Base-by-base conservation (phyloP, 2,113 vertebrate species). In the Dermatemys mawii region DNA sequence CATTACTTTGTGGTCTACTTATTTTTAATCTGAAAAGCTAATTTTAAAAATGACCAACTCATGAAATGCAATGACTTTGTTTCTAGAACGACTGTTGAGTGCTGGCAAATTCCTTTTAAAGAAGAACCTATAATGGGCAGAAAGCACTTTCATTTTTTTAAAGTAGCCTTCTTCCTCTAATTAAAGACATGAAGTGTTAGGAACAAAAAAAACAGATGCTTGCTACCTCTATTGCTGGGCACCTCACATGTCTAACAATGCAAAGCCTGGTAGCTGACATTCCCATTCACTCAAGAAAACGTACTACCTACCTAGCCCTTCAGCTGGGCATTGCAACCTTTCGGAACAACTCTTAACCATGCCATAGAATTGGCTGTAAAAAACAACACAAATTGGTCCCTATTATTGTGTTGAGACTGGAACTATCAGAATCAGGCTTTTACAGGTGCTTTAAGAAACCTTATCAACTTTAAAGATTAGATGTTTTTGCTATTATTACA, bases 401-500 rank as follows among this genome's bases (percentile, higher is more conserved):
- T 76, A 76, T 76, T 46, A 26, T 22, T 12, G 24, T 27, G 41
- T 57, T 14, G 48, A 24, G 49, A 5, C 48, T 60, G 57, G 67
- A 79, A 49, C 57, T 54, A 29, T 55, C 0, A 2, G 67, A 84
- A 67, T 35, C 44, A 76, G 32, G 32, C 16, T 92, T 55, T 41
- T 44, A 54, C 55, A 78, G 81, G 19, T 82, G 82, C 63, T 22
- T 85, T 63, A 29, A 88, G 67, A 63, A 95, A 89, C 41, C 10
- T 87, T 84, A 63, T 5, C 83, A 54, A 16, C 44, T 21, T 32
- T 63, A 80, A 54, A 83, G 75, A 73, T 5, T 29, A 51, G 86
- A 78, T 50, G 35, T 4, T 90, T 93, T 44, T 46, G 29, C 78
- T 90, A 17, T 48, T 92, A 41, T 78, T 93, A 92, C 5, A 29